Evolutionary conservation across 2,888 invertebrate species (phyloP).

Genomic region (Amiota communis): DNA sequence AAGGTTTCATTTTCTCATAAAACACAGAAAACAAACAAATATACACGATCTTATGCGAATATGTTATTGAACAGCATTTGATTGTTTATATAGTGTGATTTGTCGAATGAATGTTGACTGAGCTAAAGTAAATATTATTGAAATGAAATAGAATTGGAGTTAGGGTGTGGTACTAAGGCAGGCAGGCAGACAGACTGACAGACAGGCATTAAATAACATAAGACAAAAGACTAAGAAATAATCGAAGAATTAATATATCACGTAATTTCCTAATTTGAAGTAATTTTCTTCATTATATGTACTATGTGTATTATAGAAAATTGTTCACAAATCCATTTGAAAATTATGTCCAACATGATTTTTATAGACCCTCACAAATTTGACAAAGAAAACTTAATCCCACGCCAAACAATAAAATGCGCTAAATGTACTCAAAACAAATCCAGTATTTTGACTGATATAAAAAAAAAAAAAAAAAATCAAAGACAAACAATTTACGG

Average conservation of each 20-base stretch:
- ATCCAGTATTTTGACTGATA: background rate
- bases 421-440: constrained; percentile 11
- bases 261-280: background rate
- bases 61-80: background rate
- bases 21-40: no score
- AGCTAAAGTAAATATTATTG: constrained; percentile 15
- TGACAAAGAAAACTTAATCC: background rate
- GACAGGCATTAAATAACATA: background rate
- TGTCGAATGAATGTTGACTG: constrained; percentile 10
- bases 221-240: background rate
- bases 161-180: background rate
- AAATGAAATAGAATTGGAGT: background rate
- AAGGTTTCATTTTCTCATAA: background rate
- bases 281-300: background rate
- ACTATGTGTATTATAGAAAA: background rate
- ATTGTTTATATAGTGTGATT: background rate
- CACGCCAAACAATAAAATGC: constrained; percentile 4
- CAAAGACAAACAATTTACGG: constrained; percentile 6
- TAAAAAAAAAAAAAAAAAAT: background rate
- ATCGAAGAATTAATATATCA: background rate
- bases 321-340: background rate
- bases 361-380: constrained; percentile 7
- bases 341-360: constrained; percentile 27
- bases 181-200: background rate
- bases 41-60: background rate